These are phyloP conservation scores for Daphoenositta chrysoptera DNA, from an alignment of 2,113 vertebrate genomes.

Conservation along the genomic window DNA sequence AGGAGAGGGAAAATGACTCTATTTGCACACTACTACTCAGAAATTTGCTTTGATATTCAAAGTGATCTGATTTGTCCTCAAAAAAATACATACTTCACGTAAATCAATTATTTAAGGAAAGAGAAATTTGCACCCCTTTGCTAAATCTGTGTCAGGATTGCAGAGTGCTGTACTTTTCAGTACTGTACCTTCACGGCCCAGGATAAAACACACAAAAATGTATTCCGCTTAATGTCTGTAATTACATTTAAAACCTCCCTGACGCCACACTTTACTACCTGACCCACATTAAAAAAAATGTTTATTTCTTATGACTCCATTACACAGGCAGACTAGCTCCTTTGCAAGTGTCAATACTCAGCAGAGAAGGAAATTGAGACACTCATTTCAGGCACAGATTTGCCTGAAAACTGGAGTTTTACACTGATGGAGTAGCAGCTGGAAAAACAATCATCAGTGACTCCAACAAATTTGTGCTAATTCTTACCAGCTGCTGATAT, in stretches of 20 bases:
- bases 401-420: not conserved
- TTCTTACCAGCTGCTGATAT: not conserved
- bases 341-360: not conserved
- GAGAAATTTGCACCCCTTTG: not conserved
- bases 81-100: accelerated
- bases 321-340: not conserved
- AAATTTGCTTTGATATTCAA: not conserved
- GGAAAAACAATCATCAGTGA: not conserved
- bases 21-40: not conserved
- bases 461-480: not conserved
- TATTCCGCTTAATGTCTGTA: not conserved
- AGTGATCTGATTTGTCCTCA: not conserved
- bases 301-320: not conserved
- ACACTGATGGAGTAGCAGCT: not conserved
- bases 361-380: not conserved
- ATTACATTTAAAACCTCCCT: not conserved
- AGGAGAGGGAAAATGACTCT: not conserved
- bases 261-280: not conserved
- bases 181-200: not conserved
- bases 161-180: not conserved
- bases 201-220: not conserved
- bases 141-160: not conserved
- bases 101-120: not conserved
- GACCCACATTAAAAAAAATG: not conserved
- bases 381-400: not conserved